Evolutionary conservation across 2,888 invertebrate species (phyloP), one percentile per base, ranked within the genome.

Genomic region (Tipula vernalis): DNA sequence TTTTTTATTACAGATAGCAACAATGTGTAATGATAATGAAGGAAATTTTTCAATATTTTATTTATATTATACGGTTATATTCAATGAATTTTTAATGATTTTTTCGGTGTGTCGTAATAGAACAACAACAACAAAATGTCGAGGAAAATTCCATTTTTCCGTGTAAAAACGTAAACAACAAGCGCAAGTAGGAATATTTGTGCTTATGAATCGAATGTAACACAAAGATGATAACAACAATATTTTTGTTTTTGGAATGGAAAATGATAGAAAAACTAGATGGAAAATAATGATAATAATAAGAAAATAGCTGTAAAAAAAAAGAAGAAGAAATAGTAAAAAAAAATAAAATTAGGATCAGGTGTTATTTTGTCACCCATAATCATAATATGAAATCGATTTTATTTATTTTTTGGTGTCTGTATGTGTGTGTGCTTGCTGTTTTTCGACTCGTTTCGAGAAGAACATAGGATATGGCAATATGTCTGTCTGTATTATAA

Each of bases 281-380:
- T 71, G 71, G 10, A 71, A 71, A 71, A 71, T 71, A 71, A 71
- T 71, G 51, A 57, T 57, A 57, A 57, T 57, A 57, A 71, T 71
- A 71, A 28, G 71, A 71, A 71, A 57, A 57, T 57, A 57, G 15
- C 71, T 57, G 12, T 57, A 13, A 12, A 12, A 39, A 39, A 44
- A 0, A 44, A 44, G 44, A 44, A 44, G n/a, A 71, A 10, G 71
- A 71, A 71, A 3, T 28, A 71, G 15, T 15, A 15, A 15, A n/a
- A 57, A 5, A 71, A 39, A 36, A 39, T 84, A 84, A 84, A 39
- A 84, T 36, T 84, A 39, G 84, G 41, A 39, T 84, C 84, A 84
- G 36, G 36, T 84, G 84, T 84, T 84, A 41, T 84, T 84, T 84
- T 84, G 84, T 84, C 84, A 84, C 41, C 84, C 36, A 84, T 84